Conservation (phyloP, 2,888 invertebrate genomes). For the Parthenolecanium corni region DNA sequence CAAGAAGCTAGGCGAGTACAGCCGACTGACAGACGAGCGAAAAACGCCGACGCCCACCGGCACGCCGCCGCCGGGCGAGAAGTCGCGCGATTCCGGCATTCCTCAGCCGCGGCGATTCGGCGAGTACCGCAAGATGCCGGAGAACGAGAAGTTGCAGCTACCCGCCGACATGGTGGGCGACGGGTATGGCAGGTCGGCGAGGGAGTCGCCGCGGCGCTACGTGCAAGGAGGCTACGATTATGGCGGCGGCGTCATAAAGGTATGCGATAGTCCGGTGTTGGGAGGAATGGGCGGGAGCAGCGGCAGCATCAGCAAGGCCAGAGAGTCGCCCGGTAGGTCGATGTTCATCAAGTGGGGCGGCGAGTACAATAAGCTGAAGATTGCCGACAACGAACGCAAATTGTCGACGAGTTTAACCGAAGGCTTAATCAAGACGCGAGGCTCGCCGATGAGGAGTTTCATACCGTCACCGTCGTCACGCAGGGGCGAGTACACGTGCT, state of each 20-base stretch:
- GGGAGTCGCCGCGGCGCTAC: conserved; percentile 38
- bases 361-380: conserved; percentile 28
- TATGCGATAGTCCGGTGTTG: background rate
- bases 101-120: conserved; percentile 21
- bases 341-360: conserved; percentile 28
- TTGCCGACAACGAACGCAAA: conserved; percentile 27
- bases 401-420: conserved; percentile 22
- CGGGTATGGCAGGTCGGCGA: conserved; percentile 34
- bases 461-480: conserved; percentile 42
- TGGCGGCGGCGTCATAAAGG: background rate
- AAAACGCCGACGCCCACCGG: conserved; percentile 24
- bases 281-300: background rate
- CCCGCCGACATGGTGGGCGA: conserved; percentile 15
- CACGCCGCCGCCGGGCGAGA: conserved; percentile 30
- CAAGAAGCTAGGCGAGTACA: conserved; percentile 40
- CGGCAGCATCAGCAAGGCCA: conserved; percentile 22
- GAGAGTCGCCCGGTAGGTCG: conserved; percentile 30
- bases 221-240: background rate
- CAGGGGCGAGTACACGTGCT: conserved; percentile 44
- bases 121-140: conserved; percentile 10
- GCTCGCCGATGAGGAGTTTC: conserved; percentile 33
- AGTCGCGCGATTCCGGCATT: conserved; percentile 27
- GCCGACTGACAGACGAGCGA: conserved; percentile 38
- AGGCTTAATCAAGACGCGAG: conserved; percentile 14
- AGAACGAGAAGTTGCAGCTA: conserved; percentile 12